Evolutionary conservation across 1,140 invertebrate genomes (phyloP), one percentile per base, ranked within the genome.

Genomic region (Thalassaphorura encarpata): DNA sequence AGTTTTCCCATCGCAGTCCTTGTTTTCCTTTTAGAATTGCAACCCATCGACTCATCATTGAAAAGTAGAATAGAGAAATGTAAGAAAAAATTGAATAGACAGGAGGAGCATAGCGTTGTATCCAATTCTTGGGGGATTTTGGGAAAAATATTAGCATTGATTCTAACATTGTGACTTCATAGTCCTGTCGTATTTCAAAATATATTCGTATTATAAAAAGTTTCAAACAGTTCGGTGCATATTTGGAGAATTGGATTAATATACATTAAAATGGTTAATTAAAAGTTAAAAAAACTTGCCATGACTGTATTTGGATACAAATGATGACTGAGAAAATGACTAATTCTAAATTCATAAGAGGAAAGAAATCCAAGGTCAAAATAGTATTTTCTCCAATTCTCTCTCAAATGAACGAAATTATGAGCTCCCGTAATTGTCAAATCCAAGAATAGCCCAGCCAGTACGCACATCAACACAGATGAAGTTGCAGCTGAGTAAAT

Each of bases 371-470:
- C 72, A n/a, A 91, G 68, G 66, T 89, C 83, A 52, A 85, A 85
- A 42, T 85, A 79, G 66, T 84, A 88, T 81, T 87, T 87, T 39
- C 87, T 77, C 75, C 85, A 88, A 66, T 79, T 88, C 64, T 90
- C 81, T 26, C 75, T 77, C 62, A 81, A 76, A 67, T 92, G 88
- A 46, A 89, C 82, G 67, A 85, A 92, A 70, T 90, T 92, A 66
- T 92, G 88, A 0, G 79, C 78, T 23, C 72, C 75, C 27, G 81
- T 74, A 13, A 73, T 69, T 0, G 77, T 72, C 67, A 79, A 76
- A 27, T 71, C 70, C 1, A 87, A 67, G 18, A 75, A 69, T 3
- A 80, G 53, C 1, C 78, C 81, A 54, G 75, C 63, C 27, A 78
- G 18, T 4, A 72, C 31, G 15, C 27, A 19, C 4, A 54, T 26